Conservation (phyloP, 35 echinoderm and acorn worm species). For the Eucidaris tribuloides region DNA sequence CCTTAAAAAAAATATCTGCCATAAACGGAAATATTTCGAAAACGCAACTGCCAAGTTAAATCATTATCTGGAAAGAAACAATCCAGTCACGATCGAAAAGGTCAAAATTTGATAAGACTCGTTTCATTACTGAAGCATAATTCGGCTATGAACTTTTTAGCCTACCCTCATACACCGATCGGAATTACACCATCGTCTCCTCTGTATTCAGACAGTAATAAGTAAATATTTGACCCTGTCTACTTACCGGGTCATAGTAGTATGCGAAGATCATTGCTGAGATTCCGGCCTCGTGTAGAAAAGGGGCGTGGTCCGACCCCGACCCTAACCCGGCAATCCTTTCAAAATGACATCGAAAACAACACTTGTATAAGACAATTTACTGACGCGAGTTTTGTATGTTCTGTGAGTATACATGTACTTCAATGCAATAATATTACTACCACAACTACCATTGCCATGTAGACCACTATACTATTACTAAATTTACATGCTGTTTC, state of each 20-base stretch:
- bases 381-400: too few relatives aligned
- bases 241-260: conserved; percentile 56
- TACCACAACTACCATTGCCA: too few relatives aligned
- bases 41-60: too few relatives aligned
- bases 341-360: too few relatives aligned
- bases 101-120: not conserved
- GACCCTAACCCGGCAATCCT: conserved; percentile 73
- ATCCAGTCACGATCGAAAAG: not conserved
- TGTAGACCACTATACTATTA: too few relatives aligned
- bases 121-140: not conserved
- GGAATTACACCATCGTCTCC: not conserved
- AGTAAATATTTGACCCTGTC: not conserved
- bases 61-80: not conserved
- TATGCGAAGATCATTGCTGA: conserved; percentile 63
- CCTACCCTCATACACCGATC: not conserved
- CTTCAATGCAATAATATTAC: too few relatives aligned
- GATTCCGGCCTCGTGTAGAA: conserved; percentile 61
- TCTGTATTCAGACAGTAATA: not conserved
- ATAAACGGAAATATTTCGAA: too few relatives aligned
- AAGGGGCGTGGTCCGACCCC: conserved; percentile 76
- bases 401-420: too few relatives aligned
- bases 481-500: too few relatives aligned
- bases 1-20: too few relatives aligned
- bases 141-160: not conserved
- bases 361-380: too few relatives aligned